Conservation (phyloP, 2,888 invertebrate genomes). For the Stenolophus ochropezus region DNA sequence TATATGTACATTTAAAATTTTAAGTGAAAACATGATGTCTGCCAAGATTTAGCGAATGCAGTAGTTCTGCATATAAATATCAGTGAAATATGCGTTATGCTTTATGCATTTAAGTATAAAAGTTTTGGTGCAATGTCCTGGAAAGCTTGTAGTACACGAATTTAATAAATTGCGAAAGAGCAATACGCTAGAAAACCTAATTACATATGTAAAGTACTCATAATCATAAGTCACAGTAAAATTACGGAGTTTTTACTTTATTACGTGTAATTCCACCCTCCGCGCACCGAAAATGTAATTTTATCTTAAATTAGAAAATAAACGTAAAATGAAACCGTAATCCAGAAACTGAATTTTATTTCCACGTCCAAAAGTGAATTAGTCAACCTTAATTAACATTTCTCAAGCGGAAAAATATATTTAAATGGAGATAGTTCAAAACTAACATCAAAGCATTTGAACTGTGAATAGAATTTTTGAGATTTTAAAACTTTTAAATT, state of each 20-base stretch:
- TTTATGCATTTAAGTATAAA: too few species aligned
- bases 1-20: too few species aligned
- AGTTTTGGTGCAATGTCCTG: not conserved
- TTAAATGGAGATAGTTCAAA: not conserved
- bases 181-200: not conserved
- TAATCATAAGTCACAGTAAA: not conserved
- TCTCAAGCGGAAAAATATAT: not conserved
- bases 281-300: constrained; percentile 8
- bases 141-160: not conserved
- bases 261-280: not conserved
- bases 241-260: not conserved
- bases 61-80: too few species aligned
- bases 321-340: constrained; percentile 1
- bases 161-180: not conserved
- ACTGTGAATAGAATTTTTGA: not conserved
- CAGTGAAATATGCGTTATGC: not conserved
- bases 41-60: too few species aligned
- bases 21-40: too few species aligned
- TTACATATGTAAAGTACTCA: constrained; percentile 12
- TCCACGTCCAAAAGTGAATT: constrained; percentile 4
- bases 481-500: not conserved
- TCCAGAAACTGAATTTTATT: not conserved
- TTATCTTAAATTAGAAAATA: constrained; percentile 25
- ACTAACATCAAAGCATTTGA: not conserved
- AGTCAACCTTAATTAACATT: constrained; percentile 17